Evolutionary conservation across 92 coral and sea anemone genomes (phyloP), one percentile per base, ranked within the genome.

Genomic region (Phenganax stokvisi): DNA sequence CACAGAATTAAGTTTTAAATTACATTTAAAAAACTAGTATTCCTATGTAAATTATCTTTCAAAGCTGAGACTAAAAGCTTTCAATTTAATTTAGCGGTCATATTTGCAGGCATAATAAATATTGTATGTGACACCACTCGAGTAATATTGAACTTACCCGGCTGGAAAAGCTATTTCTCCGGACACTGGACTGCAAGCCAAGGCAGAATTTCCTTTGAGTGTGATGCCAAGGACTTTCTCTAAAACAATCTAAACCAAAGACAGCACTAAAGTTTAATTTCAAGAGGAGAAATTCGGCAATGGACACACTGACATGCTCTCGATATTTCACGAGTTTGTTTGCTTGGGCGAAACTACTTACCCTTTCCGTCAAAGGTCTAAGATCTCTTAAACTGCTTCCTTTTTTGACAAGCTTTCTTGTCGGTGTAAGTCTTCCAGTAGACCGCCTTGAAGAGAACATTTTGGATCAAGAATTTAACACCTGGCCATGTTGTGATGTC

Each of bases 131-230:
- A 59, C n/a, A 4, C 8, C 8, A 6, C 25, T 53, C 25, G 10
- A 27, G 9, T 51, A 0, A 54, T 6, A 51, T 25, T 30, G 47
- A 60, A 71, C 97, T 88, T 87, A 96, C 99, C 99, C 99, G 13
- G 99, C 99, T 12, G 99, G 93, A 64, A 88, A 96, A 0, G 99
- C 99, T 25, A 92, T 81, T 27, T 92, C 66, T 31, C 99, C 99
- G 54, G 80, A 85, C 64, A 84, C 86, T 0, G 99, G 96, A 59
- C 90, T 89, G 63, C 99, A 96, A 0, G 99, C 91, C 17, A 96
- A 79, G 25, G 90, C 90, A 0, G 97, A 90, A 78, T 89, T 96
- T 74, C 91, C 88, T 27, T 90, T 85, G 3, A 90, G 87, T 3
- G 97, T 92, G 66, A 96, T 58, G 7, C 99, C 99, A 54, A 96